Evolutionary conservation across 2,888 invertebrate species (phyloP).

Genomic region (Scaeva pyrastri): DNA sequence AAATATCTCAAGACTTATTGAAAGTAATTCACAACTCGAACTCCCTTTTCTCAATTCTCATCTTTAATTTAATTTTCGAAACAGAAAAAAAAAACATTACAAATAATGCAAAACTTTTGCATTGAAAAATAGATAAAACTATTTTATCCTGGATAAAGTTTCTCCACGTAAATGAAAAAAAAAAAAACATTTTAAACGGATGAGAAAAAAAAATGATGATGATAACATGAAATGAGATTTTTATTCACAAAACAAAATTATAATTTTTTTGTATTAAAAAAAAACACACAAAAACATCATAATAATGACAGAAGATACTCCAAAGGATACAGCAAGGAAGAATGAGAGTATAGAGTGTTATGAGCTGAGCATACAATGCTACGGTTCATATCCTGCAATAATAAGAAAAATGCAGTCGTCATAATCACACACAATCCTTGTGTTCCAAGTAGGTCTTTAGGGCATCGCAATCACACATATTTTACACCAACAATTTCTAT

Average conservation of each 20-base stretch:
- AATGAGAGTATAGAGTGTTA: neutral
- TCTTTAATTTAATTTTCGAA: neutral
- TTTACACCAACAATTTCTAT: slow-evolving; percentile 41
- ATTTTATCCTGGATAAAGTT: slow-evolving; percentile 25
- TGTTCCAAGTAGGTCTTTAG: slow-evolving; percentile 63
- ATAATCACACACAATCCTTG: slow-evolving; percentile 49
- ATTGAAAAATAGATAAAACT: slow-evolving; percentile 6
- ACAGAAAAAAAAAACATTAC: neutral
- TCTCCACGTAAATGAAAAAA: neutral
- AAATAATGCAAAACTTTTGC: neutral
- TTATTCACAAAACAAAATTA: slow-evolving; percentile 21
- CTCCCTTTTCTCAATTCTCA: neutral
- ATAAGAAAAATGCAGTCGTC: slow-evolving; percentile 47
- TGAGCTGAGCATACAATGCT: too few species aligned
- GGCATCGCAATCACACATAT: slow-evolving; percentile 38
- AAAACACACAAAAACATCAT: slow-evolving; percentile 9
- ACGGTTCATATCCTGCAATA: slow-evolving; percentile 35
- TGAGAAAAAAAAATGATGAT: neutral
- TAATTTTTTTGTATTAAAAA: neutral
- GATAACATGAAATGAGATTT: slow-evolving; percentile 27
- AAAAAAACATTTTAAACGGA: slow-evolving; percentile 4
- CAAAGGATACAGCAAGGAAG: slow-evolving; percentile 4
- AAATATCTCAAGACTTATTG: too few species aligned
- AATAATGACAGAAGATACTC: slow-evolving; percentile 21
- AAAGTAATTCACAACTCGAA: neutral